Evolutionary conservation across 2,113 vertebrate species (phyloP).

Genomic region (Psittacara wagleri): DNA sequence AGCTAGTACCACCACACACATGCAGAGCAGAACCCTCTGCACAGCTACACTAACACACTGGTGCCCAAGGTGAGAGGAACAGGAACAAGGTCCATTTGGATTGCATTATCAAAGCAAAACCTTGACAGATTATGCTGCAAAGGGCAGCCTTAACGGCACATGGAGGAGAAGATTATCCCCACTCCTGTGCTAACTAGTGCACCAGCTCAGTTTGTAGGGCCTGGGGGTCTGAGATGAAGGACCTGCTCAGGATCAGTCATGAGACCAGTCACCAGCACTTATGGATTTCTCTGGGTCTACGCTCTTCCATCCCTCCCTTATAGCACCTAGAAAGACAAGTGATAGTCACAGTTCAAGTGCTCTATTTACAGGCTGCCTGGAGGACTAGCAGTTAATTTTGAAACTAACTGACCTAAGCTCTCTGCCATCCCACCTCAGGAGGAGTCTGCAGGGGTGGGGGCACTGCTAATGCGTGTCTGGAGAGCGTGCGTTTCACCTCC

Average conservation of each 20-base stretch:
- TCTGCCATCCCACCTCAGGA: constrained; percentile 42
- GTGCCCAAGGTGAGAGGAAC: neutral
- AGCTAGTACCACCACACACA: neutral
- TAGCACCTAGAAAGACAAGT: neutral
- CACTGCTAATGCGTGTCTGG: constrained; percentile 22
- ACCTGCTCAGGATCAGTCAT: neutral
- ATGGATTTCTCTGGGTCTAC: neutral
- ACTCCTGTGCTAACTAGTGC: neutral
- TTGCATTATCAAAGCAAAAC: neutral
- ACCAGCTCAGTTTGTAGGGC: neutral
- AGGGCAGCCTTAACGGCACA: neutral
- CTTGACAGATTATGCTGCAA: neutral
- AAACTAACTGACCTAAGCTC: constrained; percentile 67
- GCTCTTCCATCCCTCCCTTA: neutral
- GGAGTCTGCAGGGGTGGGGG: neutral
- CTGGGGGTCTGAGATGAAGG: neutral
- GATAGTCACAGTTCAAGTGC: constrained; percentile 10
- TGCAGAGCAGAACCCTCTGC: neutral
- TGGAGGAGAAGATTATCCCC: neutral
- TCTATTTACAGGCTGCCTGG: constrained; percentile 48
- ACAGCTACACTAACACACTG: neutral
- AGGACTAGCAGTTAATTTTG: constrained; percentile 68
- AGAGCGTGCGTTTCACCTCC: constrained; percentile 47
- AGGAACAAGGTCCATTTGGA: neutral
- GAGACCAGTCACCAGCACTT: neutral